Evolutionary conservation across 2,797 vertebrate species (phyloP).

Genomic region (Takifugu ocellatus): DNA sequence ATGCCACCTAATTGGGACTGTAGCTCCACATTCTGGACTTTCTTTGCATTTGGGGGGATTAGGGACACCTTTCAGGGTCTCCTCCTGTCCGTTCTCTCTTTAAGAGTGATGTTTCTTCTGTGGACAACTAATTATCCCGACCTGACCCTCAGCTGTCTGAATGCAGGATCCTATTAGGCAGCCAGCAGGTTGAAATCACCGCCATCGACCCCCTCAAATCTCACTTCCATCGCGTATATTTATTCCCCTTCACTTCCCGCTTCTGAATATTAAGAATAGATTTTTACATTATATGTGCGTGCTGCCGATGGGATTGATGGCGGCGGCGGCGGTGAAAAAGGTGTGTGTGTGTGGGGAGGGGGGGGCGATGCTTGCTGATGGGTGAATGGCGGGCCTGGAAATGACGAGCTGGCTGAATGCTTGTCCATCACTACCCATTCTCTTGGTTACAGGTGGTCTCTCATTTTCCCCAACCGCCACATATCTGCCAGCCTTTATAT

Average conservation of each 20-base stretch:
- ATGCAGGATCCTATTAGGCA: slow-evolving; percentile 95
- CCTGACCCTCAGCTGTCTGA: slow-evolving; percentile 96
- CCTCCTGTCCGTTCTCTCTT: slow-evolving; percentile 61
- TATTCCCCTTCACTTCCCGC: slow-evolving; percentile 84
- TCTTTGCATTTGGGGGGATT: slow-evolving; percentile 52
- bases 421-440: slow-evolving; percentile 98
- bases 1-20: neutral
- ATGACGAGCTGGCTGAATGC: slow-evolving; percentile 93
- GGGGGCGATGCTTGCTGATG: slow-evolving; percentile 71
- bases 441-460: slow-evolving; percentile 99
- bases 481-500: slow-evolving; percentile 93
- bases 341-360: slow-evolving; percentile 13
- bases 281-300: slow-evolving; percentile 94
- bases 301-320: slow-evolving; percentile 66
- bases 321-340: slow-evolving; percentile 49
- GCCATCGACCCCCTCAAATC: slow-evolving; percentile 80
- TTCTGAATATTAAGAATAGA: slow-evolving; percentile 99
- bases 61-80: slow-evolving; percentile 50
- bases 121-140: slow-evolving; percentile 94
- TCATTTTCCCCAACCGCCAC: slow-evolving; percentile 90
- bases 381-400: slow-evolving; percentile 81
- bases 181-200: slow-evolving; percentile 87
- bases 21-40: slow-evolving; percentile 59
- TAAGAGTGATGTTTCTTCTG: slow-evolving; percentile 73
- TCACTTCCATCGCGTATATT: slow-evolving; percentile 68